Evolutionary conservation across 2,888 invertebrate genomes (phyloP).

Genomic region (Epinotia ramella): DNA sequence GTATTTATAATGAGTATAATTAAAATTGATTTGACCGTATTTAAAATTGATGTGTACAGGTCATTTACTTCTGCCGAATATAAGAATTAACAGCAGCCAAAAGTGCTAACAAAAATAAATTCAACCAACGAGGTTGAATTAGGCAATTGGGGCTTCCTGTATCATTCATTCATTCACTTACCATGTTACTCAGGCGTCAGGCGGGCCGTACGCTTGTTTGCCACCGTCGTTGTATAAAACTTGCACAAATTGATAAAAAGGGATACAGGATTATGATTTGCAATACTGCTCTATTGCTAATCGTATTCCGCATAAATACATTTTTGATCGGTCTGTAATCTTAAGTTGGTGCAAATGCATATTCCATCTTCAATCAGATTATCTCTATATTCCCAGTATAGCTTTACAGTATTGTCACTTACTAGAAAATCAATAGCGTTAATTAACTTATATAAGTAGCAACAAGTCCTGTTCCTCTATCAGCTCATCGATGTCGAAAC

Average conservation of each 20-base stretch:
- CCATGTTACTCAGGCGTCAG: too few relatives aligned
- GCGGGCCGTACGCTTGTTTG: too few relatives aligned
- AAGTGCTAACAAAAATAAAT: conserved; percentile 55
- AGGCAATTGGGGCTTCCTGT: conserved; percentile 74
- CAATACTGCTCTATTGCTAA: background rate
- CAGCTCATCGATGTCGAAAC: background rate
- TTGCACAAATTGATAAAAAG: conserved; percentile 41
- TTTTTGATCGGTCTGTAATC: too few relatives aligned
- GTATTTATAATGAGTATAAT: too few relatives aligned
- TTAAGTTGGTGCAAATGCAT: too few relatives aligned
- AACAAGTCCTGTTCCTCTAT: background rate
- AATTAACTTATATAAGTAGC: conserved; percentile 1
- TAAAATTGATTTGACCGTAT: too few relatives aligned
- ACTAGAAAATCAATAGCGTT: background rate
- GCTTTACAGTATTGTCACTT: background rate
- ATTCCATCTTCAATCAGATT: too few relatives aligned
- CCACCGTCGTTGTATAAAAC: too few relatives aligned
- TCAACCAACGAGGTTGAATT: conserved; percentile 63
- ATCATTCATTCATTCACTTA: conserved; percentile 49
- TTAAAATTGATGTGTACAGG: background rate
- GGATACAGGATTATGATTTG: background rate
- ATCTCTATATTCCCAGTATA: too few relatives aligned
- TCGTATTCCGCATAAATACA: background rate
- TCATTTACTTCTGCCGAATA: conserved; percentile 44
- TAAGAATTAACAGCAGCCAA: conserved; percentile 58